Evolutionary conservation across 2,888 invertebrate species (phyloP).

Genomic region (Ormyrus labotus): DNA sequence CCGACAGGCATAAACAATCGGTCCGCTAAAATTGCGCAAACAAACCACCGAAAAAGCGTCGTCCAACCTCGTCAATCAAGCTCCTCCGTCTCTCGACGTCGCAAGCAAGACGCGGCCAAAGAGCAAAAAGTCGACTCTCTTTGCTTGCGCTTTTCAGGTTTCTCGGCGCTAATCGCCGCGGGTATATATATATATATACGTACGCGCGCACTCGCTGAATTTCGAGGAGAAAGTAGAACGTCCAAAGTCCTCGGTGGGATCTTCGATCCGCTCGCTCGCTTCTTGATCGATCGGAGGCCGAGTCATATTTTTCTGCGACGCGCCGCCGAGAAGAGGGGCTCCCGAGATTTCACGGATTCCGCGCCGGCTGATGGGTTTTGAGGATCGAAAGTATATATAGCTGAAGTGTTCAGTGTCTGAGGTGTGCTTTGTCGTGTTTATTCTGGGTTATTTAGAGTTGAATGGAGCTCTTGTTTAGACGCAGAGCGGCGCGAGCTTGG

Average conservation of each 20-base stretch:
- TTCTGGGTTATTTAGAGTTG: no score
- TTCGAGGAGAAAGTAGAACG: slow-evolving; percentile 42
- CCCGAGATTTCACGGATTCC: not conserved
- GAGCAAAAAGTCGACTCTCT: not conserved
- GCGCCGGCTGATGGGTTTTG: no score
- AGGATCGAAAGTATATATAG: no score
- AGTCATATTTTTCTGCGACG: slow-evolving; percentile 6
- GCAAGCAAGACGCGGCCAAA: not conserved
- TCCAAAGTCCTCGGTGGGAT: slow-evolving; percentile 5
- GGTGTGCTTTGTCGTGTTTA: no score
- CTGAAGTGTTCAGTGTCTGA: no score
- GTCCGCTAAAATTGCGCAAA: no score
- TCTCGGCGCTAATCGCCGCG: slow-evolving; percentile 32
- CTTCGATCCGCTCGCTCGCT: not conserved
- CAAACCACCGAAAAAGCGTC: no score
- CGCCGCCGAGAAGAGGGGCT: not conserved
- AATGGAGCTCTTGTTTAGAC: no score
- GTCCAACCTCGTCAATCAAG: no score
- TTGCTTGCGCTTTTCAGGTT: slow-evolving; percentile 18
- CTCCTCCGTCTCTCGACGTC: no score
- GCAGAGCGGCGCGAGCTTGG: no score
- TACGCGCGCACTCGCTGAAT: not conserved
- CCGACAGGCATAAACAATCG: no score
- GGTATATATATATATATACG: not conserved
- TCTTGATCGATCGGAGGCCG: slow-evolving; percentile 14